These are phyloP conservation scores for Magallana gigas DNA, from an alignment of 1,140 invertebrate genomes.

Conservation along the genomic window DNA sequence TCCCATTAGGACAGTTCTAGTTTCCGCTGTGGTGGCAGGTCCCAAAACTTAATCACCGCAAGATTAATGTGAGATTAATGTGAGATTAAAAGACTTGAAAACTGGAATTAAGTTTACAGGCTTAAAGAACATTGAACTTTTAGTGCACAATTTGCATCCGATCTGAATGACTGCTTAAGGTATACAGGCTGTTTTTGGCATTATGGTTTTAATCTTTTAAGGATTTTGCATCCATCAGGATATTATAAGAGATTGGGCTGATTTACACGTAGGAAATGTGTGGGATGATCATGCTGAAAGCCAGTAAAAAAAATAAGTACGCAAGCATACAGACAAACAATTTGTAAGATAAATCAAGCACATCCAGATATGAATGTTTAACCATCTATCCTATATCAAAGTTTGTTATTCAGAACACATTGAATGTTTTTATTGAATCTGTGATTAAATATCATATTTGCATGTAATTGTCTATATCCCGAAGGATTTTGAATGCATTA, in stretches of 20 bases:
- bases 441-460: conserved; percentile 35
- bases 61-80: conserved; percentile 24
- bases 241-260: conserved; percentile 9
- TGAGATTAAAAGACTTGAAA: conserved; percentile 7
- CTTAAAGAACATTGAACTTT: conserved; percentile 30
- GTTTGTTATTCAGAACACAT: neutral
- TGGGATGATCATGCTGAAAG: conserved; percentile 15
- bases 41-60: neutral
- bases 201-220: neutral
- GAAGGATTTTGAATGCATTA: conserved; percentile 20
- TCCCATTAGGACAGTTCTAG: too few species aligned
- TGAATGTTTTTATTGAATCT: conserved; percentile 29
- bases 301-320: neutral
- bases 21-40: conserved; percentile 8
- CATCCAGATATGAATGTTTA: conserved; percentile 8
- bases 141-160: conserved; percentile 19
- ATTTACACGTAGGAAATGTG: conserved; percentile 28
- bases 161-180: conserved; percentile 8
- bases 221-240: neutral
- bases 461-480: conserved; percentile 31
- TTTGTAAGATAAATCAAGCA: conserved; percentile 34
- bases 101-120: conserved; percentile 14
- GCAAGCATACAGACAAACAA: conserved; percentile 21
- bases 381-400: neutral
- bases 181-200: neutral